A percentile compares a stretch with the other conserved stretches of the same genome.
Conservation (phyloP, 1,140 invertebrate genomes). For the Brachionus manjavacas region DNA sequence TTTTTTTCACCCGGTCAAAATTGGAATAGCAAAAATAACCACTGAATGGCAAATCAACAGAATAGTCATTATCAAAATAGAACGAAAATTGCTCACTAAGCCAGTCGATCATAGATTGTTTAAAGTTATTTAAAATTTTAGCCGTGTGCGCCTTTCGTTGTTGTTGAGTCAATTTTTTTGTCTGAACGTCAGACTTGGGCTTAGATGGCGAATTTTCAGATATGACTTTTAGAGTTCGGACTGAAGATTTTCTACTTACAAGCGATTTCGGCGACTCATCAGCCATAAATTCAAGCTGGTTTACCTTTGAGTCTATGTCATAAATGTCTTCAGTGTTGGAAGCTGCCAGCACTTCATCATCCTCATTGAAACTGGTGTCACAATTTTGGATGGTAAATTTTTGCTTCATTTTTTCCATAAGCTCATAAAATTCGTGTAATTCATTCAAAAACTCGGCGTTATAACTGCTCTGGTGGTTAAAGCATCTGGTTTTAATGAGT, state of each 20-base stretch:
- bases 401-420: slow-evolving; percentile 22
- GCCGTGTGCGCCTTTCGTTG: slow-evolving; percentile 16
- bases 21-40: slow-evolving; percentile 37
- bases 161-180: neutral
- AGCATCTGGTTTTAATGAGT: neutral
- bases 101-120: slow-evolving; percentile 25
- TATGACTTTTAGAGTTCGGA: slow-evolving; percentile 23
- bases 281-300: slow-evolving; percentile 13
- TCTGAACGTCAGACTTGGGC: neutral
- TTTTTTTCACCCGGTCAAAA: slow-evolving; percentile 16
- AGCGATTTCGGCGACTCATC: slow-evolving; percentile 26
- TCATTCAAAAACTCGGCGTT: neutral
- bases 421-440: slow-evolving; percentile 9
- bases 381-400: slow-evolving; percentile 28
- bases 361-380: slow-evolving; percentile 30
- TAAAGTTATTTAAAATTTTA: slow-evolving; percentile 22
- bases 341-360: neutral
- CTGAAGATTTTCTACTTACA: slow-evolving; percentile 39
- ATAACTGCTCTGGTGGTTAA: neutral
- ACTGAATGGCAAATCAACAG: neutral
- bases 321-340: neutral
- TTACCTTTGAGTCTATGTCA: slow-evolving; percentile 21
- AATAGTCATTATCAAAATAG: slow-evolving; percentile 35
- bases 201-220: slow-evolving; percentile 42
- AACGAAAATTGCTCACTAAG: neutral